Conservation (phyloP, 2,888 invertebrate species). For the Mechanitis mazaeus region DNA sequence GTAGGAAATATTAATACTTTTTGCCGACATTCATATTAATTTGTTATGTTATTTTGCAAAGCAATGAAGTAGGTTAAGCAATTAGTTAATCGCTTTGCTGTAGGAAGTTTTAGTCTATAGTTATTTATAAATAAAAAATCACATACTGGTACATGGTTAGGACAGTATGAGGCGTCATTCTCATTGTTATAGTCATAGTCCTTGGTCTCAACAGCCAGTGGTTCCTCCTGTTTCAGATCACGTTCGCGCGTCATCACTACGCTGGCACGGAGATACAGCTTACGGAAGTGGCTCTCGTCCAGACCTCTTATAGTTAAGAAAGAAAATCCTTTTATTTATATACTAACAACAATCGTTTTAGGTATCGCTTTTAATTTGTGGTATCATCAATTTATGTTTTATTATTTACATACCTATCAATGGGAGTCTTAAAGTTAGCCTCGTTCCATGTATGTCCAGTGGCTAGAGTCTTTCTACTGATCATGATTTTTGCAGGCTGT, state of each 20-base stretch:
- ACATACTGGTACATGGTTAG: conserved; percentile 52
- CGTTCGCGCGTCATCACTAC: conserved; percentile 53
- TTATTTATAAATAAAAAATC: neutral
- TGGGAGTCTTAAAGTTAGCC: conserved; percentile 65
- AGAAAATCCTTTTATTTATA: neutral
- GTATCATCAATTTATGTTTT: neutral
- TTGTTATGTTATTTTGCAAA: too few species aligned
- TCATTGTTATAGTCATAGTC: conserved; percentile 72
- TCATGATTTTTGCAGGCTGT: conserved; percentile 67
- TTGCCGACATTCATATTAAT: too few species aligned
- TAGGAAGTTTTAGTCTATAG: too few species aligned
- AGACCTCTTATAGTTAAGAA: conserved; percentile 49
- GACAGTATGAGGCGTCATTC: conserved; percentile 70
- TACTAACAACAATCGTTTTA: too few species aligned
- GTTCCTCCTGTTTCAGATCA: conserved; percentile 39
- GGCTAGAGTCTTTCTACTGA: conserved; percentile 66
- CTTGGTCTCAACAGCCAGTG: conserved; percentile 47
- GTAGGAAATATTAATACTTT: neutral
- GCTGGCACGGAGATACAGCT: conserved; percentile 56
- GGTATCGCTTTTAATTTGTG: neutral
- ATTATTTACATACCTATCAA: conserved; percentile 51
- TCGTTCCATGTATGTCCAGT: conserved; percentile 72
- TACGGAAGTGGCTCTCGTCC: conserved; percentile 65
- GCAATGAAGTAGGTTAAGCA: too few species aligned
- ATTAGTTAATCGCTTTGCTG: too few species aligned